Conservation (phyloP, 1,140 invertebrate genomes). For the Zaprionus ghesquierei region DNA sequence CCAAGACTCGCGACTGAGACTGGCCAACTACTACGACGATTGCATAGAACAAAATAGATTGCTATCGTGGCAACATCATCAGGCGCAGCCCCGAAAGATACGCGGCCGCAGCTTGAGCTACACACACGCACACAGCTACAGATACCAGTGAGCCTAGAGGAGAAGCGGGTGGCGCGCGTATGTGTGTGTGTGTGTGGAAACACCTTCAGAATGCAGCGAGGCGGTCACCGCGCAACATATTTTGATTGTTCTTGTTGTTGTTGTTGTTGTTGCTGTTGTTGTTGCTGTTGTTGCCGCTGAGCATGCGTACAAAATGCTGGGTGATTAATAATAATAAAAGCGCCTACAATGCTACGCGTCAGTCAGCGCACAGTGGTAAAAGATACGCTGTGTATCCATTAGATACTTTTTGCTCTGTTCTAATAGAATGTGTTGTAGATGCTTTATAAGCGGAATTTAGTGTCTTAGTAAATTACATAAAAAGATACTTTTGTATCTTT, state of each 20-base stretch:
- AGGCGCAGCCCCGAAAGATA: constrained; percentile 57
- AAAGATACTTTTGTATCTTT: neutral
- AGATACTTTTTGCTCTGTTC: constrained; percentile 19
- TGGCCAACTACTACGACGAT: constrained; percentile 36
- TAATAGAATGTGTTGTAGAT: neutral
- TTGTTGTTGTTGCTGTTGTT: constrained; percentile 39
- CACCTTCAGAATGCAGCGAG: constrained; percentile 79
- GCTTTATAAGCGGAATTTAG: neutral
- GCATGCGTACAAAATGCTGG: constrained; percentile 80
- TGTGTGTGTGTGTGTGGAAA: constrained; percentile 52
- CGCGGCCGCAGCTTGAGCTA: constrained; percentile 25
- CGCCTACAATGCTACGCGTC: constrained; percentile 54
- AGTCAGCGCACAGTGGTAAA: constrained; percentile 42
- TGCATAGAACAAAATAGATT: constrained; percentile 82
- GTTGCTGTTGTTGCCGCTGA: constrained; percentile 52
- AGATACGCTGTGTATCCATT: neutral
- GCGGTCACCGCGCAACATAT: constrained; percentile 68
- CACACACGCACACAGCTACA: constrained; percentile 3
- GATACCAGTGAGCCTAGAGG: constrained; percentile 15
- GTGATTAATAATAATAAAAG: constrained; percentile 82
- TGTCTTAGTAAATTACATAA: too few species aligned
- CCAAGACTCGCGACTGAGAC: constrained; percentile 8
- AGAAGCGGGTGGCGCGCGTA: constrained; percentile 18
- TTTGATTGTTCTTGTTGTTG: constrained; percentile 49
- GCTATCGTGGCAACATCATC: constrained; percentile 81